Evolutionary conservation across 2,797 vertebrate species (phyloP).

Genomic region (Miichthys miiuy): DNA sequence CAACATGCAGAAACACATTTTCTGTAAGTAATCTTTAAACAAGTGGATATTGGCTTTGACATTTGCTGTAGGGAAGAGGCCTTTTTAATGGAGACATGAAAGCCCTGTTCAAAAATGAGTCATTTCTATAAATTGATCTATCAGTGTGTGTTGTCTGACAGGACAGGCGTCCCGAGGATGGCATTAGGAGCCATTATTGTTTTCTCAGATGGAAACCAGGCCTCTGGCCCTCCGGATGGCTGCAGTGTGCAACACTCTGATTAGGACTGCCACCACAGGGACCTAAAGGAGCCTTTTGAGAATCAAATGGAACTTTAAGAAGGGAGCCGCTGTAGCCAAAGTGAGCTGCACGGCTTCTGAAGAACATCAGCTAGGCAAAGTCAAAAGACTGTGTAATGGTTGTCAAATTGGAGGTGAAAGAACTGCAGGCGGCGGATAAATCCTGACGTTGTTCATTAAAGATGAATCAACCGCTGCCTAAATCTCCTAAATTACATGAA

Average conservation of each 20-base stretch:
- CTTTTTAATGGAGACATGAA: constrained; percentile 55
- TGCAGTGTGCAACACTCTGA: constrained; percentile 60
- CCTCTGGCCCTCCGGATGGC: constrained; percentile 39
- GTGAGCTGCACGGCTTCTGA: constrained; percentile 37
- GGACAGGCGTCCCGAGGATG: constrained; percentile 49
- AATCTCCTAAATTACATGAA: constrained; percentile 42
- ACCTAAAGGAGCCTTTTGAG: constrained; percentile 52
- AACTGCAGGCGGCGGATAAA: constrained; percentile 29
- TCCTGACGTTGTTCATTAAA: constrained; percentile 56
- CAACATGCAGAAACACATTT: constrained; percentile 21
- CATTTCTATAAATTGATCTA: constrained; percentile 65
- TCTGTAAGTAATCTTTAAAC: constrained; percentile 46
- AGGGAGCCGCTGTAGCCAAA: constrained; percentile 11
- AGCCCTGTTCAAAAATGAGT: constrained; percentile 49
- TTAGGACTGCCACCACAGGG: constrained; percentile 63
- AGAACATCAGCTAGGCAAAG: constrained; percentile 24
- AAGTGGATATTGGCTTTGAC: constrained; percentile 58
- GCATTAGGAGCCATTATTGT: constrained; percentile 65
- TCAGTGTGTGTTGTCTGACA: constrained; percentile 50
- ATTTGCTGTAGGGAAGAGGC: constrained; percentile 36
- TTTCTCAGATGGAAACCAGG: constrained; percentile 76
- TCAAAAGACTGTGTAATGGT: constrained; percentile 33
- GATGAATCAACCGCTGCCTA: constrained; percentile 40
- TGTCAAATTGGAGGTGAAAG: constrained; percentile 49
- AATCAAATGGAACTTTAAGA: constrained; percentile 36